phyloP scores from a whole-genome alignment of 1,140 invertebrate genomes.

The Drosophila equinoxialis region DNA sequence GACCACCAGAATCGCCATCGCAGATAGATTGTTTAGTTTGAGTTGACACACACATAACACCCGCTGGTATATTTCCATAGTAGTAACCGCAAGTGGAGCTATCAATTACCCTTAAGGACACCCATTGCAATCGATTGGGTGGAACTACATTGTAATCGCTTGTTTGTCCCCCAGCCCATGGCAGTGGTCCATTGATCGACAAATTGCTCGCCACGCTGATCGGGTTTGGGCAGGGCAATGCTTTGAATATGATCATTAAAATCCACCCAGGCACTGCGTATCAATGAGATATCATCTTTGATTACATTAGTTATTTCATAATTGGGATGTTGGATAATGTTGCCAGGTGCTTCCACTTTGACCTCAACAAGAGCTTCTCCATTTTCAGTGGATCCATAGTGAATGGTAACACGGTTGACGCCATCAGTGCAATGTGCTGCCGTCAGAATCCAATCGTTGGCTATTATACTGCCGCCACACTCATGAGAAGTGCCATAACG shows the following conservation, averaged over 20 bases:
- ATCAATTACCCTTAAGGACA: no score
- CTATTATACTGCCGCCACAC: slow-evolving; percentile 12
- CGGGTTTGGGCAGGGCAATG: not conserved
- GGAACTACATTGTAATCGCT: no score
- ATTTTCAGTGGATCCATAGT: not conserved
- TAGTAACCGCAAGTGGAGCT: no score
- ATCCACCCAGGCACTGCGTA: not conserved
- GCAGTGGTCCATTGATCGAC: not conserved
- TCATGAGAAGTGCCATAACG: rapidly evolving
- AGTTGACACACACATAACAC: no score
- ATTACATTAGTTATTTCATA: no score
- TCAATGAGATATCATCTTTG: no score
- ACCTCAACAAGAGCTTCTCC: no score
- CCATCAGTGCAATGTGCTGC: not conserved
- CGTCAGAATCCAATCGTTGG: slow-evolving; percentile 9
- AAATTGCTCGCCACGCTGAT: not conserved
- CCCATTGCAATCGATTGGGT: no score
- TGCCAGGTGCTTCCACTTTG: not conserved
- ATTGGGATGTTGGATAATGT: no score
- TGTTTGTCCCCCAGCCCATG: not conserved
- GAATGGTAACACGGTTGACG: not conserved
- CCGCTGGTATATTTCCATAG: no score
- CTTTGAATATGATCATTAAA: not conserved
- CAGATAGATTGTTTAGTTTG: no score
- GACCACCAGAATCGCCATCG: no score